Percentiles rank a stretch among this genome's conserved stretches.
Evolutionary conservation across 2,113 vertebrate species (phyloP).

Genomic region (Xenopus tropicalis): DNA sequence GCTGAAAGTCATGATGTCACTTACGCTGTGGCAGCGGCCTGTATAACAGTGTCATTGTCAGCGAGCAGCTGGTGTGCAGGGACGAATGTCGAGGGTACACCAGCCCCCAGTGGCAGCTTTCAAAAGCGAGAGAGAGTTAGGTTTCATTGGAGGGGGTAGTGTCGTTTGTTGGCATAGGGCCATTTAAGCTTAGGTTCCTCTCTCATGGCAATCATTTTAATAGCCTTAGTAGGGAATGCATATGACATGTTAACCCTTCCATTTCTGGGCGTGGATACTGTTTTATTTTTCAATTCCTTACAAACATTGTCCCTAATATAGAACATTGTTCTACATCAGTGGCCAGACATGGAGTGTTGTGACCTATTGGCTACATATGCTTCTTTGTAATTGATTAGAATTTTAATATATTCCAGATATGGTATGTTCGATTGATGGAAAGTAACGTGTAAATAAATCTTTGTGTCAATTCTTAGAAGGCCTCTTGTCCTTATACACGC

Average conservation of each 20-base stretch:
- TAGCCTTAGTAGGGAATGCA: conserved; percentile 9
- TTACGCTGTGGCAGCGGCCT: not conserved
- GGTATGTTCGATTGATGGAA: too few relatives aligned
- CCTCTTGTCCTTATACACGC: too few relatives aligned
- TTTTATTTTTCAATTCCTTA: too few relatives aligned
- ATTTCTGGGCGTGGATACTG: too few relatives aligned
- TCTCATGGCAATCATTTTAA: conserved; percentile 25
- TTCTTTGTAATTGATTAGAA: too few relatives aligned
- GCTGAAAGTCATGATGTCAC: conserved; percentile 15
- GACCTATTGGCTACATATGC: too few relatives aligned
- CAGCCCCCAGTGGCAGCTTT: conserved; percentile 14
- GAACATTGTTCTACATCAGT: too few relatives aligned
- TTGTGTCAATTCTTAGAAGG: too few relatives aligned
- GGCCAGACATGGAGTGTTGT: too few relatives aligned
- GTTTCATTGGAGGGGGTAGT: conserved; percentile 18
- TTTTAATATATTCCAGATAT: too few relatives aligned
- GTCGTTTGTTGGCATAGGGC: conserved; percentile 6
- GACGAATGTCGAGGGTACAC: conserved; percentile 16
- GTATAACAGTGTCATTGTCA: conserved; percentile 34
- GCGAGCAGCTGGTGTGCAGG: conserved; percentile 33
- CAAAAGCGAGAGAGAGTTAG: not conserved
- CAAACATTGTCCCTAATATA: too few relatives aligned
- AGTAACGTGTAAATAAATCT: too few relatives aligned
- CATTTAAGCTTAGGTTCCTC: conserved; percentile 8
- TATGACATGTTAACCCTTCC: not conserved